Evolutionary conservation across 2,797 vertebrate genomes (phyloP), one percentile per base, ranked within the genome.

Genomic region (Ispidina lecontei): DNA sequence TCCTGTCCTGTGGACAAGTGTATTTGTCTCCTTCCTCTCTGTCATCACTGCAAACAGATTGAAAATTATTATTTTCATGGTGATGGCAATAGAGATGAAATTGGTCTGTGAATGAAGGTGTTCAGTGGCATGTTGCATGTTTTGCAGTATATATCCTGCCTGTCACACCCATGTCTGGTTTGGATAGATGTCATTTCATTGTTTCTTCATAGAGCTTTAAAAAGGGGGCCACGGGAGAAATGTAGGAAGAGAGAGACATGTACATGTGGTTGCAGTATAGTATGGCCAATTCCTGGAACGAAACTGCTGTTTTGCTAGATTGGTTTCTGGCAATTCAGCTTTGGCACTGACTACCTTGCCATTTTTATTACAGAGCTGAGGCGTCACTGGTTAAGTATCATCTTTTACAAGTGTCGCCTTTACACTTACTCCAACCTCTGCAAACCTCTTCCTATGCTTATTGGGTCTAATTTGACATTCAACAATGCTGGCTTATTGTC

Each of bases 141-240:
- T 15, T 22, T 82, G 39, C 60, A 33, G 44, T 59, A 7, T 33
- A 17, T 35, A 59, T 63, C 28, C 28, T 56, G 15, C 51, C 44
- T 33, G 1, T 31, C 76, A 18, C 28, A 69, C 10, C 8, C 3
- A 0, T 23, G 23, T 52, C 52, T 67, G 35, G 5, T 52, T 67
- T 73, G 29, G 41, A 18, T 49, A 59, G 54, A 49, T 16, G 5
- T 46, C 0, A 29, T 58, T 59, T 72, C 44, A 77, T 67, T 12
- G 16, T 76, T 84, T 75, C 21, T 76, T 5, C 2, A 0, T 33
- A 28, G 19, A 77, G 7, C 39, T 91, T 70, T 73, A 33, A 33
- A 62, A 68, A 33, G 22, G 1, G 1, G 3, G 4, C 2, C 0
- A 4, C 1, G 4, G 13, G 5, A 7, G 9, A 6, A 15, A 54